Conservation (phyloP, 2,888 invertebrate genomes). For the Autographa gamma region DNA sequence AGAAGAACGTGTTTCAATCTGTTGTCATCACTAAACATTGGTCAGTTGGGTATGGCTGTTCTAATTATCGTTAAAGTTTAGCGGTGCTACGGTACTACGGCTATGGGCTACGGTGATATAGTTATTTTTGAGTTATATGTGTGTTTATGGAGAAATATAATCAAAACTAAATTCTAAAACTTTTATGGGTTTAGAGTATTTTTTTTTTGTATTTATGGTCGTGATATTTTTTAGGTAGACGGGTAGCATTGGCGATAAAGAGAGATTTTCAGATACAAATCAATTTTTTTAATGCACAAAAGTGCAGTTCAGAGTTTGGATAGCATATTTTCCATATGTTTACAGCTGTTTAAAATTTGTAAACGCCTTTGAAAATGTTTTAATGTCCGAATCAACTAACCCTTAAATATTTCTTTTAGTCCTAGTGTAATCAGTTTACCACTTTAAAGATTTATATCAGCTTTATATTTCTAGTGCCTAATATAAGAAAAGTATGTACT, state of each 20-base stretch:
- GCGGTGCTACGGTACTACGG: conserved; percentile 36
- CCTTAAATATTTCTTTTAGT: neutral
- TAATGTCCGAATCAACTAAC: no score
- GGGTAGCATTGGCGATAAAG: no score
- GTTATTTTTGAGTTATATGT: conserved; percentile 7
- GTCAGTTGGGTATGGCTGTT: conserved; percentile 26
- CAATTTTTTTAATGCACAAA: no score
- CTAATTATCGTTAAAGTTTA: conserved; percentile 65
- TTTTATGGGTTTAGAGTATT: no score
- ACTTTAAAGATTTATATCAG: neutral
- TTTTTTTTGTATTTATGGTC: no score
- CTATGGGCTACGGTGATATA: conserved; percentile 25
- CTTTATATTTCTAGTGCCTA: neutral
- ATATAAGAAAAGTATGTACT: conserved; percentile 1
- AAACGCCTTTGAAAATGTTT: no score
- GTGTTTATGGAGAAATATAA: neutral
- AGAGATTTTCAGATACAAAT: no score
- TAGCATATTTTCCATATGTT: no score
- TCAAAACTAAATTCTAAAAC: no score
- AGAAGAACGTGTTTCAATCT: conserved; percentile 59
- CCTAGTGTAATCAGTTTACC: neutral
- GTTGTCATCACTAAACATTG: conserved; percentile 29
- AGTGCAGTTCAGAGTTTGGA: no score
- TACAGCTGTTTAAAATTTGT: no score
- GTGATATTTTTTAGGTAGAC: no score